A percentile compares a stretch with the other conserved stretches of the same genome.
phyloP scores from a whole-genome alignment of 2,888 invertebrate species.

The Auanema sp. region DNA sequence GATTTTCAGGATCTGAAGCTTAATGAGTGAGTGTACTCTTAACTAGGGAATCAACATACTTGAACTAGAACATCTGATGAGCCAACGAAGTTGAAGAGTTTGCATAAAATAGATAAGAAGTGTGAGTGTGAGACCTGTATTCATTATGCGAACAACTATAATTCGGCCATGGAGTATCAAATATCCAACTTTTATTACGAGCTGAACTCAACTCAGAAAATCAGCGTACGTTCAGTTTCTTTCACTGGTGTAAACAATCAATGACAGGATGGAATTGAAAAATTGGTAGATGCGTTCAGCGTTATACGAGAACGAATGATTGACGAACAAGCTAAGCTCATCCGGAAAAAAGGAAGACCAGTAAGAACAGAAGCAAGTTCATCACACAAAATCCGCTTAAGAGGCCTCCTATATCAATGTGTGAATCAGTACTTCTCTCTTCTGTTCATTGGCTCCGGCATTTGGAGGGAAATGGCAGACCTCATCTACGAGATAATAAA shows the following conservation, averaged over 20 bases:
- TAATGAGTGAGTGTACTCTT: constrained; percentile 1
- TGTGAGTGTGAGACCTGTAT: constrained; percentile 15
- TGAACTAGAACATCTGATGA: not conserved
- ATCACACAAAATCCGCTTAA: no score
- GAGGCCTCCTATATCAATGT: constrained; percentile 17
- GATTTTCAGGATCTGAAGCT: constrained; percentile 8
- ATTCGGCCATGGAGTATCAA: constrained; percentile 11
- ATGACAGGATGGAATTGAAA: not conserved
- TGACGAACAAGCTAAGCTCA: constrained; percentile 1
- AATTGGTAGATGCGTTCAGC: not conserved
- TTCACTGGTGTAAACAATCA: no score
- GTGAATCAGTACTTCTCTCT: constrained; percentile 8
- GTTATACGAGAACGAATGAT: constrained; percentile 9
- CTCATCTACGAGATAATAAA: constrained; percentile 9
- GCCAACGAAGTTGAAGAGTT: not conserved
- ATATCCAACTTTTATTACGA: not conserved
- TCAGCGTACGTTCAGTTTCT: not conserved
- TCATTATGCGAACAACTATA: constrained; percentile 6
- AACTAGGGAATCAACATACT: not conserved
- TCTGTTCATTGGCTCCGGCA: constrained; percentile 16
- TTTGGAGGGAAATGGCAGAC: constrained; percentile 7
- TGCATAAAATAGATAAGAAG: constrained; percentile 11
- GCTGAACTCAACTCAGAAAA: not conserved
- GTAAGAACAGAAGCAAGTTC: no score
- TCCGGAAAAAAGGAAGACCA: constrained; percentile 1